phyloP scores from a whole-genome alignment of 2,113 vertebrate genomes.

The Synodontis membranacea region DNA sequence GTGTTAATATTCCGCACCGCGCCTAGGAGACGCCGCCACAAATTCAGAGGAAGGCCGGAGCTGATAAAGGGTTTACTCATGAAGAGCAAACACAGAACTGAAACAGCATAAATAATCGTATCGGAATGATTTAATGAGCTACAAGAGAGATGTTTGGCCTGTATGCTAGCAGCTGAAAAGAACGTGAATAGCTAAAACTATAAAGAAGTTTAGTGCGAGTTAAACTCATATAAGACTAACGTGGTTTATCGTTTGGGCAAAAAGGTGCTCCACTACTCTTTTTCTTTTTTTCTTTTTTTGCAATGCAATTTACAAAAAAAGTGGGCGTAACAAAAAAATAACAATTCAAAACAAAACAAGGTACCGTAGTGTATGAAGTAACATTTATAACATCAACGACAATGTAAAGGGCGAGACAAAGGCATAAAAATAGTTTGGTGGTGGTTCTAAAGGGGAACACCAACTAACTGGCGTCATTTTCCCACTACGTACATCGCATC shows the following conservation, averaged over 20 bases:
- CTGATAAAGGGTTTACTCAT: conserved; percentile 39
- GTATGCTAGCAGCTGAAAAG: too few species aligned
- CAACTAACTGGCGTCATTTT: too few species aligned
- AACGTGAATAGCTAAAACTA: not conserved
- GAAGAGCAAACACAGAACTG: conserved; percentile 28
- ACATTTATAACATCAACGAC: not conserved
- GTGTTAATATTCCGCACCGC: conserved; percentile 31
- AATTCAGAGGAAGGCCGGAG: conserved; percentile 10
- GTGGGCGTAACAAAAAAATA: not conserved
- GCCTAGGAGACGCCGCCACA: conserved; percentile 43
- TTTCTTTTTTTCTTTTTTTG: not conserved
- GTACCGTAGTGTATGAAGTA: not conserved
- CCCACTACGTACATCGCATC: too few species aligned
- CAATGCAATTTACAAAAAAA: not conserved
- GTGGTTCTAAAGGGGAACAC: too few species aligned
- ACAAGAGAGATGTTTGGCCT: not conserved
- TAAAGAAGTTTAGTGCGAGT: not conserved
- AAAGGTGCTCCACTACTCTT: not conserved
- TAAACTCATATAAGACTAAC: not conserved
- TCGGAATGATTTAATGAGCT: not conserved
- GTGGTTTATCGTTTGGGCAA: not conserved
- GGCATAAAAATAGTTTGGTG: too few species aligned
- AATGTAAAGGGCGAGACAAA: not conserved
- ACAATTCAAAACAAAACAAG: not conserved
- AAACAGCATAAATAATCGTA: conserved; percentile 17